Base-by-base conservation (phyloP, 2,113 vertebrate species). In the Nycticorax nycticorax region DNA sequence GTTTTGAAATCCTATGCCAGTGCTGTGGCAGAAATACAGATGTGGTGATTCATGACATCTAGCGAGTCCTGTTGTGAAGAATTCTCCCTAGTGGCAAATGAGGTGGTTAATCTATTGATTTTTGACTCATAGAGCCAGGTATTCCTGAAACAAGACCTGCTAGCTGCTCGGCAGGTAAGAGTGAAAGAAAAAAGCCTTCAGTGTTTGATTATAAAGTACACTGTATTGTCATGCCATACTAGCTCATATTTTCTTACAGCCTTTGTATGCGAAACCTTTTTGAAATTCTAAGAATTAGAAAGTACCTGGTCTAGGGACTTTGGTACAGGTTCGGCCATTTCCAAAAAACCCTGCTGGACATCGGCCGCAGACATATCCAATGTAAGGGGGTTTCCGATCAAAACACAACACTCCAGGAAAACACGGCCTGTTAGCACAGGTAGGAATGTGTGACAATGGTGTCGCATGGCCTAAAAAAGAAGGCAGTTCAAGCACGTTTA, bases 401-500 rank as follows among this genome's bases (percentile, higher is more conserved):
- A 98, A 96, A 63, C 98, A 99, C 2, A 97, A 79, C 22, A 95
- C 98, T 20, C 98, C 98, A 0, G 98, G 98, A 83, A 99, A 99
- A 48, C 98, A 99, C 0, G 98, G 98, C 67, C 98, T 91, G 52
- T 90, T 97, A 88, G 97, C 95, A 88, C 98, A 99, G 10, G 96
- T 94, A 5, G 97, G 96, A 2, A 78, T 9, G 3, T 4, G 76
- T 12, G 92, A 13, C 73, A 93, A 94, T 19, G 33, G 15, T 6
- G 68, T 88, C 84, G 73, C 48, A 2, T 16, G 47, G 52, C 69
- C 96, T 95, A 20, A 69, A 30, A 78, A 17, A 52, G 33, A n/a
- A 7, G 32, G 13, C 2, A 69, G 10, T 43, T 48, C 37, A 68
- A 68, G 7, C n/a, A 9, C 1, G 17, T 41, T 76, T 28, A 14